Percentiles rank a stretch among this genome's conserved stretches.
phyloP scores from a whole-genome alignment of 1,140 invertebrate species.

The Stratiolaelaps scimitus region DNA sequence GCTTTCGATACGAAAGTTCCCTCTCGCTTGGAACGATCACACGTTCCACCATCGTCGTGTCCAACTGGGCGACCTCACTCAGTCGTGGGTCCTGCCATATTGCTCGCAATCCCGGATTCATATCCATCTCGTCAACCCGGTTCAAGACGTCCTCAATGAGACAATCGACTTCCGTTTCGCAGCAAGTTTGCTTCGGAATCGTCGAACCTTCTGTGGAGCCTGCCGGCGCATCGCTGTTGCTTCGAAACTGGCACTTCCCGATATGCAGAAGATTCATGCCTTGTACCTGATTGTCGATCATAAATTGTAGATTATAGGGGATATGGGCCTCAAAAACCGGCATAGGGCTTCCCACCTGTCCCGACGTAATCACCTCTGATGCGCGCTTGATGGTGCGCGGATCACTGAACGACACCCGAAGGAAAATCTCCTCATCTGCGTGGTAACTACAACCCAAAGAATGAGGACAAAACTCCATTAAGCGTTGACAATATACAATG shows the following conservation, averaged over 20 bases:
- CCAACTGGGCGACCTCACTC: background rate
- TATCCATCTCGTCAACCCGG: constrained; percentile 5
- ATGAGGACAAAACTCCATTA: background rate
- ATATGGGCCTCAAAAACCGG: constrained; percentile 43
- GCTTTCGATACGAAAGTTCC: constrained; percentile 4
- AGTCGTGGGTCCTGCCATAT: constrained; percentile 28
- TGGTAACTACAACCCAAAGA: constrained; percentile 32
- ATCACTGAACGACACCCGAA: constrained; percentile 30
- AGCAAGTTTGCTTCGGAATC: background rate
- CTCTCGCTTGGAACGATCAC: constrained; percentile 1
- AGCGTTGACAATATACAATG: too few relatives aligned
- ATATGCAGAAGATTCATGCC: constrained; percentile 46
- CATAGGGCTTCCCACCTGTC: constrained; percentile 22
- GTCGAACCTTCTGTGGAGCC: background rate
- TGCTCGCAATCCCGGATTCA: constrained; percentile 4
- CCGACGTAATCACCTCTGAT: constrained; percentile 12
- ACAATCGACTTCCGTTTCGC: constrained; percentile 24
- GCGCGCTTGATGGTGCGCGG: constrained; percentile 26
- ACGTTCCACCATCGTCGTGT: constrained; percentile 1
- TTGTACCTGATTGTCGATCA: constrained; percentile 46
- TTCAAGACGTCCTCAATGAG: constrained; percentile 29
- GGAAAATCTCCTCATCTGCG: constrained; percentile 29
- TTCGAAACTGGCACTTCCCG: constrained; percentile 41
- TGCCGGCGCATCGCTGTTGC: background rate
- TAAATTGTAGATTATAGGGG: constrained; percentile 44